Evolutionary conservation across 1,140 invertebrate genomes (phyloP).

Genomic region (Drosophila eugracilis): DNA sequence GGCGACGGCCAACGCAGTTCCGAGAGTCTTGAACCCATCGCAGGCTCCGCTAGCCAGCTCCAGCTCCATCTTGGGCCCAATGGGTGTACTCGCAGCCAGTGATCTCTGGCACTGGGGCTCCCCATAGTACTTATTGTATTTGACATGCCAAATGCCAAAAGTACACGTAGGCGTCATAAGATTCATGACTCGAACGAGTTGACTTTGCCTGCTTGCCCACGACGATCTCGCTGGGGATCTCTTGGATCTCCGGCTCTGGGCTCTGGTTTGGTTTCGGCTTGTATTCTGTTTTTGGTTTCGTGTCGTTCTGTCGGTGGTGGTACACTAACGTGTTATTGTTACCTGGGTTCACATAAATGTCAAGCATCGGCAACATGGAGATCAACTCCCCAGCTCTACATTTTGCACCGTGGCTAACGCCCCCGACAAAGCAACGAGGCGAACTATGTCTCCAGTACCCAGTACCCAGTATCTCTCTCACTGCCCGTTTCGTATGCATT

Average conservation of each 20-base stretch:
- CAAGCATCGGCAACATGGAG: slow-evolving; percentile 73
- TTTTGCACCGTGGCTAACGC: slow-evolving; percentile 70
- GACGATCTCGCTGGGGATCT: slow-evolving; percentile 38
- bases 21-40: slow-evolving; percentile 33
- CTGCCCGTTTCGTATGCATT: slow-evolving; percentile 66
- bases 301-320: slow-evolving; percentile 14
- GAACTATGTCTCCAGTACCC: slow-evolving; percentile 2
- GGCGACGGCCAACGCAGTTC: slow-evolving; percentile 7
- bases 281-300: too few species aligned
- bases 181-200: slow-evolving; percentile 73
- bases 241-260: slow-evolving; percentile 11
- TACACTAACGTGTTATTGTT: slow-evolving; percentile 74
- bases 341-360: slow-evolving; percentile 80
- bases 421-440: slow-evolving; percentile 42
- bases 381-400: slow-evolving; percentile 70
- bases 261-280: slow-evolving; percentile 46
- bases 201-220: slow-evolving; percentile 60
- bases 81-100: slow-evolving; percentile 1
- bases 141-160: slow-evolving; percentile 84
- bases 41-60: slow-evolving; percentile 20
- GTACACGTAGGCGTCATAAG: slow-evolving; percentile 80
- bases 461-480: not conserved
- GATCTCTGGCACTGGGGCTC: slow-evolving; percentile 30
- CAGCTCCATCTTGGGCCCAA: slow-evolving; percentile 20
- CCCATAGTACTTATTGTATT: slow-evolving; percentile 79